These are phyloP conservation scores for Opisthocomus hoazin DNA, from an alignment of 2,113 vertebrate species.

Conservation along the genomic window DNA sequence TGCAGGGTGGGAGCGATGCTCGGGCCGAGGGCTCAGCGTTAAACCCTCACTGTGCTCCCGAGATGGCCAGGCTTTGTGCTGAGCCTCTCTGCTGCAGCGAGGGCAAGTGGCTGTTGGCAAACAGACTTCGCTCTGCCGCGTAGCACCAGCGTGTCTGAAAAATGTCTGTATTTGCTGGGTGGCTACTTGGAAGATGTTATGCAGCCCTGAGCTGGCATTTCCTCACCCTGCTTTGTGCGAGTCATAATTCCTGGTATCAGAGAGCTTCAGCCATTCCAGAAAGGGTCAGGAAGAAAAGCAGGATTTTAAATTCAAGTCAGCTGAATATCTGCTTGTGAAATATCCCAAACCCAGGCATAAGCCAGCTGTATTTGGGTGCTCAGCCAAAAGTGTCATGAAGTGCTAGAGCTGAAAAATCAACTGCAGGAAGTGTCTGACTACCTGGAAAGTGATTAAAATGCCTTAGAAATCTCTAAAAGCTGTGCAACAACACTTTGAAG, in stretches of 20 bases:
- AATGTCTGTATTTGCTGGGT: background rate
- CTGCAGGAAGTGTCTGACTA: background rate
- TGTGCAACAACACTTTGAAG: background rate
- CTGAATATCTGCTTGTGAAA: background rate
- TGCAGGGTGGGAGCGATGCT: background rate
- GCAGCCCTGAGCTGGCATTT: background rate
- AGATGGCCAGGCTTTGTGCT: background rate
- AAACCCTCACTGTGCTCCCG: background rate
- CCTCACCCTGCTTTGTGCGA: background rate
- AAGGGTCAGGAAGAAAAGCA: background rate
- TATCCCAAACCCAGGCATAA: background rate
- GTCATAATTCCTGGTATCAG: background rate
- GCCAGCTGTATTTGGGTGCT: background rate
- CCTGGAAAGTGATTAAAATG: background rate
- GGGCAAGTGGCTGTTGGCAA: fast-evolving
- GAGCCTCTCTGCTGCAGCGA: background rate
- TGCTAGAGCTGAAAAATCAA: background rate
- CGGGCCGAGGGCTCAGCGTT: background rate
- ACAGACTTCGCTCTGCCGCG: background rate
- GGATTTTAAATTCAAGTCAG: background rate
- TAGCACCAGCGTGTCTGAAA: background rate
- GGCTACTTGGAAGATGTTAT: background rate
- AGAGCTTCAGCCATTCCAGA: background rate
- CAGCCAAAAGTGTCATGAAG: background rate
- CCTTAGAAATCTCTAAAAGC: background rate